Evolutionary conservation across 2,888 invertebrate genomes (phyloP), one percentile per base, ranked within the genome.

Genomic region (Scaptomyza cyrtandrae): DNA sequence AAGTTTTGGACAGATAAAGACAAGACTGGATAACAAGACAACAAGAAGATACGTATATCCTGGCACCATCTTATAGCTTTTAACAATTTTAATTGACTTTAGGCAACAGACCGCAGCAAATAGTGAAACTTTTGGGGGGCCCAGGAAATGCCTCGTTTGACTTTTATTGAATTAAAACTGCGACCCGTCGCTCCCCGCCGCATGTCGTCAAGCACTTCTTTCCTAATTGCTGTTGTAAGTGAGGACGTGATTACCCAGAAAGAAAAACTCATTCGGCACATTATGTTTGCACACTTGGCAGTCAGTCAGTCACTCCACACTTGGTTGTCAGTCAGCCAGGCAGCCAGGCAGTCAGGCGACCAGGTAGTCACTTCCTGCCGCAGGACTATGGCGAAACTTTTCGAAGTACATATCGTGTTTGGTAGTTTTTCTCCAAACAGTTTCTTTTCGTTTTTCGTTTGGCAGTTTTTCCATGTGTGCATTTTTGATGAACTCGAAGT

Each of bases 121-220:
- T 50, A 48, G 44, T 46, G 14, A 24, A 70, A 75, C 58, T 61
- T 61, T 54, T 2, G 6, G 14, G 35, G 55, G 70, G 54, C 44
- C 43, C 48, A 48, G 84, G 78, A 84, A 82, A 84, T 67, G 85
- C 62, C 83, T 80, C 86, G 80, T 83, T 88, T 78, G 80, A 75
- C 80, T 88, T 71, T 88, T 80, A 86, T 84, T 88, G 81, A 84
- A 88, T 84, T 84, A 84, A 88, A 84, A 86, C 78, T 33, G 62
- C 65, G 52, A 46, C 49, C 6, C 60, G 37, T 14, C 31, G 37
- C 27, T 39, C 0, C n/a, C 14, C 11, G 13, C 16, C 48, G 39
- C 39, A 39, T 48, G 16, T 46, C 48, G 14, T 39, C 46, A 27
- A 13, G 3, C 46, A 16, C 55, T 44, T 19, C 19, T 19, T 27